Evolutionary conservation across 2,113 vertebrate genomes (phyloP), one percentile per base, ranked within the genome.

Genomic region (Ancistrus triradiatus): DNA sequence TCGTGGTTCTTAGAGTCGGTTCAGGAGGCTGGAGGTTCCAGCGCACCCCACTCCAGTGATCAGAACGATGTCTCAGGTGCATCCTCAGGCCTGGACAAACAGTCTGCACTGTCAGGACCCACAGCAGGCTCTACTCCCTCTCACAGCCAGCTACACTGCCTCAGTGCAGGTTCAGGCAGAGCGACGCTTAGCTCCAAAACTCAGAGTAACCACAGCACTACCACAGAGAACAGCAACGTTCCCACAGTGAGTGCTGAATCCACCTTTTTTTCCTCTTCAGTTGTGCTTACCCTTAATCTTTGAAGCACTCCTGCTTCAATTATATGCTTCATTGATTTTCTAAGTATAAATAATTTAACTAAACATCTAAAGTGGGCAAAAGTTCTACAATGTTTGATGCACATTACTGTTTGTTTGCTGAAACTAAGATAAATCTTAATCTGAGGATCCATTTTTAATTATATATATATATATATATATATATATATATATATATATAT

Each of bases 1-100:
- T 2, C n/a, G 25, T 37, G 3, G 1, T 24, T 52, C 33, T 18
- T 72, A 86, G 88, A 88, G 58, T 75, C 86, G 72, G 21, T 79
- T 68, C 74, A 85, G 84, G 91, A 93, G 37, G 81, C 28, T 1
- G 6, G 86, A 4, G 78, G 85, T 2, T 83, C 88, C 6, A 83
- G 86, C 52, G 70, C 92, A 4, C 84, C 42, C 31, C 91, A 90
- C 84, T 11, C 79, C 5, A 60, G 2, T 47, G 88, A 88, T 17
- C 88, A 79, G 21, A 84, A 69, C 25, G 78, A 24, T 1, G 1
- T 78, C 28, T 15, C 66, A 14, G 63, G 69, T 27, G 58, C 83
- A 0, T 53, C 65, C 49, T 49, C 66, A 58, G 59, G 66, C 38
- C 63, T 38, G 28, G 92, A 95, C 35, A 91, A 91, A 63, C 88